Conservation (phyloP, 2,797 vertebrate species). For the Ctenopoma kingsleyae region DNA sequence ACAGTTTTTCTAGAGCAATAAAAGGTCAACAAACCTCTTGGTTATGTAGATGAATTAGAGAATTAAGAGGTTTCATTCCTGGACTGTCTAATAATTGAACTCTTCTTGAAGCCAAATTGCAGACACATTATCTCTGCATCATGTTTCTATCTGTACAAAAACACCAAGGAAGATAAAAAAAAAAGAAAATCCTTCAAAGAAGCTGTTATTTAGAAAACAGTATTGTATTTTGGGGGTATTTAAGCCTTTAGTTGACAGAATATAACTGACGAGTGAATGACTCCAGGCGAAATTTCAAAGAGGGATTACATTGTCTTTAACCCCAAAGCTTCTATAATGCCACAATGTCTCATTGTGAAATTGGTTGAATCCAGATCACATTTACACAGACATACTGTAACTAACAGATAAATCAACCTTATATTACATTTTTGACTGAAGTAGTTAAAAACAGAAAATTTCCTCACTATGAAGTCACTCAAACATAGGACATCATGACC, state of each 20-base stretch:
- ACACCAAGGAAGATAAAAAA: no score
- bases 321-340: not conserved
- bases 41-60: not conserved
- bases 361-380: not conserved
- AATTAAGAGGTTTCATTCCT: conserved; percentile 3
- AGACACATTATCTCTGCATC: no score
- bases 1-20: not conserved
- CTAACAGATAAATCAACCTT: not conserved
- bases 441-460: not conserved
- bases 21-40: conserved; percentile 5
- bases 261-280: not conserved
- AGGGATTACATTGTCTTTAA: not conserved
- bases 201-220: no score
- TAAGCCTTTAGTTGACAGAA: not conserved
- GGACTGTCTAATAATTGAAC: not conserved
- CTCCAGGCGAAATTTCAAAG: not conserved
- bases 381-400: not conserved
- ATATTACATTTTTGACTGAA: not conserved
- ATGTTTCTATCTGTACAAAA: no score
- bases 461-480: not conserved
- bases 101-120: no score
- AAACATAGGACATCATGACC: conserved; percentile 16
- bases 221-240: not conserved
- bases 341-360: not conserved
- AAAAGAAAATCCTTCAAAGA: no score